Percentiles rank a stretch among this genome's conserved stretches.
These are phyloP conservation scores for Julus scanicus DNA, from an alignment of 2,888 invertebrate genomes.

Conservation along the genomic window DNA sequence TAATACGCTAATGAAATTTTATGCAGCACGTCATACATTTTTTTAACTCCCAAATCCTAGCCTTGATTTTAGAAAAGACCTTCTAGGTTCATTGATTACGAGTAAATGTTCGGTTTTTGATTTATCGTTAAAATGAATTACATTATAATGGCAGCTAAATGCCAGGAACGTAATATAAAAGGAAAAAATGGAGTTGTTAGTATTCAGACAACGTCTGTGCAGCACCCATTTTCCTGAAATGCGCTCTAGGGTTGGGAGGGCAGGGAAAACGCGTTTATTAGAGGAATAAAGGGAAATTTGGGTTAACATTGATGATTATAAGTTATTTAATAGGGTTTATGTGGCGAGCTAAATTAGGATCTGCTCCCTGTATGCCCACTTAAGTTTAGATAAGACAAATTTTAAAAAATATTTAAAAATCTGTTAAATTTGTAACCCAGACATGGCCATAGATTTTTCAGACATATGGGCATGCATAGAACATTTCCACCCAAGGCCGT, in stretches of 20 bases:
- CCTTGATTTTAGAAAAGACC: slow-evolving; percentile 15
- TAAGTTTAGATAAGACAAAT: too few species aligned
- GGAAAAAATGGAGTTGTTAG: neutral
- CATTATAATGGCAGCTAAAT: neutral
- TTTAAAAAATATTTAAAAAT: too few species aligned
- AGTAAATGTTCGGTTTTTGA: neutral
- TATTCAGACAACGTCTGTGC: neutral
- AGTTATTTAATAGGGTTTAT: neutral
- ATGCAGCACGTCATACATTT: too few species aligned
- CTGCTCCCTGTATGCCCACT: neutral
- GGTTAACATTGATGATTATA: neutral
- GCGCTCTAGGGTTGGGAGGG: neutral
- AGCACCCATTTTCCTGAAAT: slow-evolving; percentile 15
- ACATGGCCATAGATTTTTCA: too few species aligned
- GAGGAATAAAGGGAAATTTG: neutral
- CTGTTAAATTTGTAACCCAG: too few species aligned
- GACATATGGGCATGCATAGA: too few species aligned
- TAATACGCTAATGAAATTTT: too few species aligned
- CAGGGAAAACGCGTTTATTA: neutral
- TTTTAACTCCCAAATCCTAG: neutral
- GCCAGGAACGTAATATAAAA: neutral
- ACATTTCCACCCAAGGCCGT: too few species aligned
- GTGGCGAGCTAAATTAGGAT: neutral
- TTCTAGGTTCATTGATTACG: neutral
- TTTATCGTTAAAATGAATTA: neutral